Conservation (phyloP, 1,140 invertebrate species). For the Heliconius eleuchia region DNA sequence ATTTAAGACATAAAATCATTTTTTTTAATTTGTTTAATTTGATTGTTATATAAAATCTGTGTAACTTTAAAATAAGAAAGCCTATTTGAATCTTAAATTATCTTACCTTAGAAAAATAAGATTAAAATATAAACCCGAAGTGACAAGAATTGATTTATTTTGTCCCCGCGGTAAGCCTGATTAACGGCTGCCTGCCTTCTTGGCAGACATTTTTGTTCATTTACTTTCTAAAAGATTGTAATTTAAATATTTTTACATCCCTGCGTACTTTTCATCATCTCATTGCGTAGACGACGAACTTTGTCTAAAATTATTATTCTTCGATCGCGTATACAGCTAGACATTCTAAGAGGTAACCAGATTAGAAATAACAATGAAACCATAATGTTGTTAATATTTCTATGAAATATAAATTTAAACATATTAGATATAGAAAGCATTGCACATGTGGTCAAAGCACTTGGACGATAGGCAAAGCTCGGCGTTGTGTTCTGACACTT, state of each 20-base stretch:
- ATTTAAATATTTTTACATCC: background rate
- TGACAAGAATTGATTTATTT: slow-evolving; percentile 5
- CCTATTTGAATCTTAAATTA: background rate
- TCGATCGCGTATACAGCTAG: no score
- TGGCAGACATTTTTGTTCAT: slow-evolving; percentile 7
- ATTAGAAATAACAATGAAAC: background rate
- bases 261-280: no score
- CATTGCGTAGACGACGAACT: no score
- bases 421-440: no score
- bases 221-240: background rate
- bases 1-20: no score
- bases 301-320: no score
- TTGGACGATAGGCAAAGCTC: no score
- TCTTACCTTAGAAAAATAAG: background rate
- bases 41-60: background rate
- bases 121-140: background rate
- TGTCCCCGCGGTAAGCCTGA: slow-evolving; percentile 18
- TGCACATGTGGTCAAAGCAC: no score
- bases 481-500: no score
- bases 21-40: no score
- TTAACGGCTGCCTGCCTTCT: slow-evolving; percentile 16
- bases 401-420: no score
- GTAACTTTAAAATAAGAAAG: background rate
- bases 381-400: no score
- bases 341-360: background rate